Evolutionary conservation across 2,888 invertebrate species (phyloP).

Genomic region (Lasioglossum villosulum): DNA sequence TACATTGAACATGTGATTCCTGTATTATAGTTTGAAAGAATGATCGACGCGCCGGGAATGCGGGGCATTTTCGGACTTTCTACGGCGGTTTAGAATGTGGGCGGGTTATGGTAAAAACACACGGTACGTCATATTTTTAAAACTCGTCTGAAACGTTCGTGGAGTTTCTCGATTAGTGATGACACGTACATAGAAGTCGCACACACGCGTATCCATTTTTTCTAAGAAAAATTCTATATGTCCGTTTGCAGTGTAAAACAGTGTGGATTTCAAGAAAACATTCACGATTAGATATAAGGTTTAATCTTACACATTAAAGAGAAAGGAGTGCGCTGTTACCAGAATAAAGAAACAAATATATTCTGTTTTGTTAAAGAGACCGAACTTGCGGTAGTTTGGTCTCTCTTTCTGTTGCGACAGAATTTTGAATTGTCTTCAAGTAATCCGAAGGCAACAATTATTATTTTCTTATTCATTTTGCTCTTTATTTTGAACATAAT

Average conservation of each 20-base stretch:
- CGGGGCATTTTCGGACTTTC: background rate
- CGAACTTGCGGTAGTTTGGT: background rate
- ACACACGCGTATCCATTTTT: background rate
- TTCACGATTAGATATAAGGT: constrained; percentile 30
- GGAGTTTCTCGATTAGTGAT: constrained; percentile 1
- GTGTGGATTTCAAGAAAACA: background rate
- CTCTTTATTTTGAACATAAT: background rate
- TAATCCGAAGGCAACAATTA: background rate
- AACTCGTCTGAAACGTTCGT: background rate
- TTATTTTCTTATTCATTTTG: background rate
- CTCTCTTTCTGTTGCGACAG: background rate
- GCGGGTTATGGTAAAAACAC: background rate
- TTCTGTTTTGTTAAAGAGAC: constrained; percentile 38
- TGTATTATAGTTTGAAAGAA: background rate
- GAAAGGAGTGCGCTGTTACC: constrained; percentile 32
- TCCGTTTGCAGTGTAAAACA: constrained; percentile 3
- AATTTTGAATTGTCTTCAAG: background rate
- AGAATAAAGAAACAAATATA: constrained; percentile 43
- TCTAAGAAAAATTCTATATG: constrained; percentile 10
- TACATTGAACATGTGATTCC: background rate
- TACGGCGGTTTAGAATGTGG: background rate
- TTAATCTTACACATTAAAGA: constrained; percentile 29
- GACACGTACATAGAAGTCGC: background rate
- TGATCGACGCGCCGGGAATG: background rate
- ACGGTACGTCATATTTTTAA: background rate